Evolutionary conservation across 2,888 invertebrate species (phyloP).

Genomic region (Synergus gifuensis): DNA sequence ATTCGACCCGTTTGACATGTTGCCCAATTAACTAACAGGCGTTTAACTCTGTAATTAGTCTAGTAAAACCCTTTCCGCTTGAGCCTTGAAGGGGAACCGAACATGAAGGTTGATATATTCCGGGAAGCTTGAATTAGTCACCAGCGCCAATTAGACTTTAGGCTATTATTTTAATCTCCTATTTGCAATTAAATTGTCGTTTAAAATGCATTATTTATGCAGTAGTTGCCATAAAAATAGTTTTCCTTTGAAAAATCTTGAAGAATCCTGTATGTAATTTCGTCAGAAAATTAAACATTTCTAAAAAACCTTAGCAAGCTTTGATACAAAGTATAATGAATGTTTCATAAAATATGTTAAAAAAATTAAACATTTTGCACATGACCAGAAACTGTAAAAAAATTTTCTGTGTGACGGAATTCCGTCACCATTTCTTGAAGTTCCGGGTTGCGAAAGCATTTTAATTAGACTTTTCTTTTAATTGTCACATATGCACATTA

Average conservation of each 20-base stretch:
- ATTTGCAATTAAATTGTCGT: no score
- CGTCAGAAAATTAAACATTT: no score
- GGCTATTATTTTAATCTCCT: background rate
- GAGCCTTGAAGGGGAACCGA: background rate
- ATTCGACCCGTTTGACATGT: background rate
- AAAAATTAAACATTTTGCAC: background rate
- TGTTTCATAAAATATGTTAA: background rate
- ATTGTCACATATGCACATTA: background rate
- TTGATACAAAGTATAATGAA: background rate
- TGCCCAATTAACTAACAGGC: background rate
- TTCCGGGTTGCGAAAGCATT: background rate
- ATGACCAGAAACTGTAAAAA: background rate
- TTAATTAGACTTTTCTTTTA: slow-evolving; percentile 10
- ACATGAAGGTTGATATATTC: background rate
- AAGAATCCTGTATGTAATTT: no score
- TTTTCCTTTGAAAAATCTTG: no score
- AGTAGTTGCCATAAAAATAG: no score
- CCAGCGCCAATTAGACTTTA: background rate
- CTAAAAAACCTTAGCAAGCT: background rate
- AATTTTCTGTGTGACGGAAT: background rate
- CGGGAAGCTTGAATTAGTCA: background rate
- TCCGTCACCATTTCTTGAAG: background rate
- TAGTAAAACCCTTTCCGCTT: background rate
- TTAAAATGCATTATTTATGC: no score
- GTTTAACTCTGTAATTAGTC: background rate